A percentile compares a stretch with the other conserved stretches of the same genome.
These are phyloP conservation scores for Dolichotis patagonum DNA, from an alignment of 2,113 vertebrate species.

Conservation along the genomic window DNA sequence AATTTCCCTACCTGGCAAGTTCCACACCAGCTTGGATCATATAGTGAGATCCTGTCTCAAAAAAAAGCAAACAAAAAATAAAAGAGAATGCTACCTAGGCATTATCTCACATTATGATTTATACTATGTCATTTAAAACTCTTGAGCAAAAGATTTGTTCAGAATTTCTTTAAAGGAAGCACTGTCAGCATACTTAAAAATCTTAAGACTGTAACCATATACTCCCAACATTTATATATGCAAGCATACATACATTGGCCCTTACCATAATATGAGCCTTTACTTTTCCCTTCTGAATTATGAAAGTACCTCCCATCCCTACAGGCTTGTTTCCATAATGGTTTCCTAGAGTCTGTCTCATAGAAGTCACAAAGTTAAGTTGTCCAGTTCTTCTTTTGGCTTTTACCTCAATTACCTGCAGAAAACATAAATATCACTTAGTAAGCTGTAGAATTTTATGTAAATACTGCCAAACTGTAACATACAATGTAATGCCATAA, in stretches of 20 bases:
- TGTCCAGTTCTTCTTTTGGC: slow-evolving; percentile 92
- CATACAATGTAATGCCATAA: background rate
- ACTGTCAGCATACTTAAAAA: background rate
- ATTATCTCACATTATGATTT: slow-evolving; percentile 1
- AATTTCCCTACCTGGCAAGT: background rate
- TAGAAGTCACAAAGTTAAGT: slow-evolving; percentile 93
- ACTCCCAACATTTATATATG: too few species aligned
- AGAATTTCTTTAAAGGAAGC: background rate
- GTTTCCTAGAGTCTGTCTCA: slow-evolving; percentile 92
- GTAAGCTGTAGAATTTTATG: background rate
- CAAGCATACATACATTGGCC: background rate
- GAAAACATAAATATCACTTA: slow-evolving; percentile 49
- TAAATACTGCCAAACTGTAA: slow-evolving; percentile 47
- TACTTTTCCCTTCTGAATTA: slow-evolving; percentile 96
- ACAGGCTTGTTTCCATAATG: slow-evolving; percentile 93
- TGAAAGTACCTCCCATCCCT: slow-evolving; percentile 95
- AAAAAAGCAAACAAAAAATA: background rate
- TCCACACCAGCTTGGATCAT: background rate
- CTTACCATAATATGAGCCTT: slow-evolving; percentile 97
- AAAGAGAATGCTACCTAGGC: background rate
- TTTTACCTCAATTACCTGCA: slow-evolving; percentile 94
- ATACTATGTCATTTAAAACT: slow-evolving; percentile 12
- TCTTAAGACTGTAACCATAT: background rate
- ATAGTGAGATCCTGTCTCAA: background rate
- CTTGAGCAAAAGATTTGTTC: slow-evolving; percentile 12